Evolutionary conservation across 1,140 invertebrate genomes (phyloP).

Genomic region (Oryzaephilus surinamensis): DNA sequence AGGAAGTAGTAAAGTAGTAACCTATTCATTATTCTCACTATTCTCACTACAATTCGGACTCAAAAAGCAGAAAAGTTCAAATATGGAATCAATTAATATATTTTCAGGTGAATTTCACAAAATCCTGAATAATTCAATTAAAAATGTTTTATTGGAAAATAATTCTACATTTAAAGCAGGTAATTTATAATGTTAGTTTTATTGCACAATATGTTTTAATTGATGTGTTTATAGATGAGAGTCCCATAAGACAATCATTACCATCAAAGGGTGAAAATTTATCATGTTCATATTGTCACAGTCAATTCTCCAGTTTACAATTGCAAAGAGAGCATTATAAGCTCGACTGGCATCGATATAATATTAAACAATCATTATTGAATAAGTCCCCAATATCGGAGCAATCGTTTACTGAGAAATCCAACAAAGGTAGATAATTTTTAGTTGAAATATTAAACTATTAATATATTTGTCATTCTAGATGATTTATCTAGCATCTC

Average conservation of each 20-base stretch:
- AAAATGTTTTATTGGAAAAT: conserved; percentile 19
- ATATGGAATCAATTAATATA: too few relatives aligned
- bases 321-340: conserved; percentile 52
- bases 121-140: conserved; percentile 17
- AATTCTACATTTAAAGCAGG: conserved; percentile 7
- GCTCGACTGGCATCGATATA: conserved; percentile 62
- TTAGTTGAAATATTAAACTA: conserved; percentile 3
- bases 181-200: conserved; percentile 6
- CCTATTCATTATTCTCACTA: too few relatives aligned
- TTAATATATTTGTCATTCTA: conserved; percentile 29
- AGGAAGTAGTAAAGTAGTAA: too few relatives aligned
- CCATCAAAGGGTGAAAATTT: conserved; percentile 31
- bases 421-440: conserved; percentile 17
- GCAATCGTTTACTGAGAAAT: conserved; percentile 34
- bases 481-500: conserved; percentile 69
- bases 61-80: too few relatives aligned
- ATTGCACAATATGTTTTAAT: background rate
- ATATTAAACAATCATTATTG: conserved; percentile 53
- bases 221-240: too few relatives aligned
- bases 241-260: background rate
- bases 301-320: conserved; percentile 38
- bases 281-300: conserved; percentile 45
- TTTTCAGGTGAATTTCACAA: conserved; percentile 24
- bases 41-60: too few relatives aligned
- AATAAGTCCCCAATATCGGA: conserved; percentile 45